Base-by-base conservation (phyloP, 1,140 invertebrate species). In the Musca vetustissima region DNA sequence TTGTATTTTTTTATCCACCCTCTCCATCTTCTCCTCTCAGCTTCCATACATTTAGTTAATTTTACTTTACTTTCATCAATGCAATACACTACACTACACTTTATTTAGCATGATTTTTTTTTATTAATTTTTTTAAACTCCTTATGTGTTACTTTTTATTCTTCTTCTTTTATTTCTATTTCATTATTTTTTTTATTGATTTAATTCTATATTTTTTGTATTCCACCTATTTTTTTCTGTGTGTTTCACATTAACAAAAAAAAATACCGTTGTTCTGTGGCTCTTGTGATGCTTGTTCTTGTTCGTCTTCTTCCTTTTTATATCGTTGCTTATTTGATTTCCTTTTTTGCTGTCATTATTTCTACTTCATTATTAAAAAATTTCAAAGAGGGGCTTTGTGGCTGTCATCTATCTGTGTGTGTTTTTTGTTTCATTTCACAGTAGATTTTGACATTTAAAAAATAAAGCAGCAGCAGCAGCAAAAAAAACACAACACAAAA, bases 251-350 rank as follows among this genome's bases (percentile, higher is more conserved):
- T 19, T 43, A 7, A 36, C 21, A 21, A 61, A 55, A 53, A n/a
- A n/a, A 61, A 43, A 61, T 61, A 61, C 57, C 57, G 57, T 61
- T 61, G 57, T 14, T 61, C 43, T 19, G 9, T 59, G 15, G 24
- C 32, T 59, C 25, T 17, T 32, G 11, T 49, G 15, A 9, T 17
- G 19, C 19, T 61, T 17, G 28, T 13, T 52, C 25, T 28, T n/a
- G 24, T 57, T 55, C 4, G 22, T 14, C 2, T 8, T 55, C 50
- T 52, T 21, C 15, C 14, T 36, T 21, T 19, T 61, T 28, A 9
- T 22, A 55, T 59, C 28, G 24, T 28, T 28, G 22, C 15, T 28
- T 24, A n/a, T 57, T 28, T n/a, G n/a, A 57, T 28, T 25, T 25
- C 17, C 28, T 32, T 59, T 21, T 36, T 59, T 32, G 17, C 13